Base-by-base conservation (phyloP, 2,797 vertebrate species). In the Chiroxiphia lanceolata region DNA sequence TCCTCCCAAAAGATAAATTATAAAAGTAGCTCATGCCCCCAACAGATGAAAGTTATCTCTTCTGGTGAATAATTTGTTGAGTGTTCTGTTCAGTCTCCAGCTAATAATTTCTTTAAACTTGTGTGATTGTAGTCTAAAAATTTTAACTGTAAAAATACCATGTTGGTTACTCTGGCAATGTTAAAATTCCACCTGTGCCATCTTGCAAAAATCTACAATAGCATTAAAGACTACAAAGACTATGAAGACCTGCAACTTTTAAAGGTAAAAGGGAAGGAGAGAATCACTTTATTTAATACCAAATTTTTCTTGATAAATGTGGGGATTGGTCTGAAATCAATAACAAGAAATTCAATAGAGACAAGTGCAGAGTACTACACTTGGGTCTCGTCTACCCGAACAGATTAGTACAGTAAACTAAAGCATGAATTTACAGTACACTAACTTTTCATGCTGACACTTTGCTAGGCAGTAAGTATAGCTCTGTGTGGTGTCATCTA, bases 251-350 rank as follows among this genome's bases (percentile, higher is more conserved):
- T 69, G 45, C n/a, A 78, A 65, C 47, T 81, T 60, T 45, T 65
- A 81, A 90, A 78, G 47, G 9, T 22, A 51, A 83, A 80, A 42
- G 18, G 13, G 31, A 19, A 83, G 42, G 71, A 75, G 42, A 64
- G 31, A 74, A 69, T 61, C 75, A 57, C 18, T 51, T 69, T 78
- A 68, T 16, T 78, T 74, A 89, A 91, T 79, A 82, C 16, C 34
- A 91, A 95, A 93, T 69, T 71, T 65, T 61, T 81, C 72, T 81
- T 78, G 61, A 81, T 81, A 67, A 83, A 91, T 68, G 27, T 15
- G 2, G 19, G 10, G 50, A 65, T 45, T 25, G 23, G 40, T 81
- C 61, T 81, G 83, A 91, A 96, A 91, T 83, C 76, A 74, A 29
- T 86, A 77, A 42, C 13, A 64, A 47, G 63, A 84, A 93, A 88